These are phyloP conservation scores for Epistrophe grossulariae DNA, from an alignment of 2,888 invertebrate genomes.

Conservation along the genomic window DNA sequence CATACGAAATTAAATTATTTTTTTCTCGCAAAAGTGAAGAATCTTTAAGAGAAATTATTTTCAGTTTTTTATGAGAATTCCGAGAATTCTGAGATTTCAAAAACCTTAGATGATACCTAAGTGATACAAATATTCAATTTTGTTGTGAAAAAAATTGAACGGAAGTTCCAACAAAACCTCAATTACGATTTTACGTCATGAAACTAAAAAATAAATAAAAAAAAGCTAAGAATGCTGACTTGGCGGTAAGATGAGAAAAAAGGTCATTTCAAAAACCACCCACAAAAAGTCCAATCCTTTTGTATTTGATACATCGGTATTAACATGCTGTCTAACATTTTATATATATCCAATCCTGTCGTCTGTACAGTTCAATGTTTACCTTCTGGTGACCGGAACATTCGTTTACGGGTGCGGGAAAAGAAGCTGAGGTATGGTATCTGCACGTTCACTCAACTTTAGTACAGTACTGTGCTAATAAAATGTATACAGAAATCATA, in stretches of 20 bases:
- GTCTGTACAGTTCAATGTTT: conserved; percentile 52
- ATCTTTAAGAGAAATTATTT: too few relatives aligned
- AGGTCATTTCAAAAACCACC: conserved; percentile 30
- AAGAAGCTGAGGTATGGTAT: not conserved
- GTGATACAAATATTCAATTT: too few relatives aligned
- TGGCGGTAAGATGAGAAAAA: not conserved
- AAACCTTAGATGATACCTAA: too few relatives aligned
- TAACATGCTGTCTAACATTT: conserved; percentile 56
- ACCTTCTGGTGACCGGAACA: conserved; percentile 57
- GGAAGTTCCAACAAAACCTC: too few relatives aligned
- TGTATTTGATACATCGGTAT: conserved; percentile 32
- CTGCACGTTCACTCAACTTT: not conserved
- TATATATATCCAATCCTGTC: conserved; percentile 44
- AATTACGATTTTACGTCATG: too few relatives aligned
- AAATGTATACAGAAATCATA: not conserved
- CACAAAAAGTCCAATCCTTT: conserved; percentile 36
- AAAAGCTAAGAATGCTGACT: conserved; percentile 24
- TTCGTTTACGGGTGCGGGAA: conserved; percentile 20
- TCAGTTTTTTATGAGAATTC: too few relatives aligned
- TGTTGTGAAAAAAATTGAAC: too few relatives aligned
- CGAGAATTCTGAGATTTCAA: too few relatives aligned
- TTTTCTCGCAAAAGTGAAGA: too few relatives aligned
- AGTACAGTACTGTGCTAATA: not conserved
- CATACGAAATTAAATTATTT: too few relatives aligned
- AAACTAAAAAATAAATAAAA: not conserved